phyloP scores from a whole-genome alignment of 2,888 invertebrate species.

The Cephus rjabovi region DNA sequence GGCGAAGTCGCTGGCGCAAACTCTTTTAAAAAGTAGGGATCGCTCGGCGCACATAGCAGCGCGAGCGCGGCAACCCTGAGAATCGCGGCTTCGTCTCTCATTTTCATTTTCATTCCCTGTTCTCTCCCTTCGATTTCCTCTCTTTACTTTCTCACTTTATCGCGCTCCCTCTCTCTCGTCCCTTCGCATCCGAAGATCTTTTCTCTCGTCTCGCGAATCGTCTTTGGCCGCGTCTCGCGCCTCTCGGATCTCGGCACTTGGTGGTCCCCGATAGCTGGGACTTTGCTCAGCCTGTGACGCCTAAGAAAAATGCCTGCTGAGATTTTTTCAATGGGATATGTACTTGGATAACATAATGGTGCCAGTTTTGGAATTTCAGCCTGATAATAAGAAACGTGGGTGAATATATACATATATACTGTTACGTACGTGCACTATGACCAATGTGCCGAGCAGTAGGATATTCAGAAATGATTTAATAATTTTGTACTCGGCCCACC shows the following conservation, averaged over 20 bases:
- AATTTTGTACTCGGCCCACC: too few relatives aligned
- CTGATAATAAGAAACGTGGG: too few relatives aligned
- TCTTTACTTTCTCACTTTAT: not conserved
- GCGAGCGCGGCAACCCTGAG: not conserved
- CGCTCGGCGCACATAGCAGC: not conserved
- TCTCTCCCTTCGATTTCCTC: constrained; percentile 12
- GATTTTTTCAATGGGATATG: too few relatives aligned
- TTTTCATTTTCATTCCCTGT: constrained; percentile 28
- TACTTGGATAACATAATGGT: too few relatives aligned
- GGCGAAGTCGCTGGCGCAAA: not conserved
- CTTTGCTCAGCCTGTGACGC: too few relatives aligned
- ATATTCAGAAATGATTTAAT: too few relatives aligned
- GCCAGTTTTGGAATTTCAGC: too few relatives aligned
- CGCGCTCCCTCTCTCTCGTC: not conserved
- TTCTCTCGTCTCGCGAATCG: not conserved
- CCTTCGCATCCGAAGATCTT: not conserved
- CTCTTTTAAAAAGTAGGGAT: constrained; percentile 2
- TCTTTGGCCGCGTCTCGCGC: not conserved
- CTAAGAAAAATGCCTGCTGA: too few relatives aligned
- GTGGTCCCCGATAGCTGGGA: constrained; percentile 6
- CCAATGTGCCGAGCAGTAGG: too few relatives aligned
- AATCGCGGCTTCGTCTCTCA: too few relatives aligned
- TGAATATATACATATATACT: too few relatives aligned
- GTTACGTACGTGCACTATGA: too few relatives aligned
- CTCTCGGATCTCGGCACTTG: not conserved